phyloP scores from a whole-genome alignment of 2,797 vertebrate species.

The Pantherophis vulpinus region DNA sequence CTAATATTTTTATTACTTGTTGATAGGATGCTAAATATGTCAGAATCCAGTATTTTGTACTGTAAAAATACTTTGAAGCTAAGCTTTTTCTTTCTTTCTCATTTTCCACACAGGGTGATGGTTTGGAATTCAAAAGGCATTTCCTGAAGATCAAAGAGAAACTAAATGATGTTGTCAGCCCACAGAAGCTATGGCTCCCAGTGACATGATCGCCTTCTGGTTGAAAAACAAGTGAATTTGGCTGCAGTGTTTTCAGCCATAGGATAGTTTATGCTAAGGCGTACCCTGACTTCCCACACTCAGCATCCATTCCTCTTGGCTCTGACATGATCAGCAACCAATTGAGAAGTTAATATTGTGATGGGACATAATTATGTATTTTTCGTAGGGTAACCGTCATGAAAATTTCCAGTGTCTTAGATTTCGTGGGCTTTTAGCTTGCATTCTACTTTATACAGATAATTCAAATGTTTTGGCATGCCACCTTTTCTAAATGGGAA shows the following conservation, averaged over 20 bases:
- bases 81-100: not conserved
- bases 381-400: not conserved
- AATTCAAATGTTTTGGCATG: not conserved
- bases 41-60: not conserved
- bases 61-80: not conserved
- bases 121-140: slow-evolving; percentile 93
- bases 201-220: slow-evolving; percentile 66
- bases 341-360: not conserved
- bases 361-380: not conserved
- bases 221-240: slow-evolving; percentile 15
- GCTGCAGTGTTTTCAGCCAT: slow-evolving; percentile 36
- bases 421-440: not conserved
- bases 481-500: not conserved
- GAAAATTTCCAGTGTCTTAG: not conserved
- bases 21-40: not conserved
- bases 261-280: not conserved
- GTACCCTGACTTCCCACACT: not conserved
- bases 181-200: slow-evolving; percentile 82
- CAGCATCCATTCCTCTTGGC: not conserved
- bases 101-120: slow-evolving; percentile 82
- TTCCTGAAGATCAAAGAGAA: slow-evolving; percentile 93
- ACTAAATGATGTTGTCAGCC: slow-evolving; percentile 85
- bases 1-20: not conserved
- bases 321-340: not conserved
- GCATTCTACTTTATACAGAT: not conserved